phyloP scores from a whole-genome alignment of 2,797 vertebrate genomes.

The Squalus acanthias region DNA sequence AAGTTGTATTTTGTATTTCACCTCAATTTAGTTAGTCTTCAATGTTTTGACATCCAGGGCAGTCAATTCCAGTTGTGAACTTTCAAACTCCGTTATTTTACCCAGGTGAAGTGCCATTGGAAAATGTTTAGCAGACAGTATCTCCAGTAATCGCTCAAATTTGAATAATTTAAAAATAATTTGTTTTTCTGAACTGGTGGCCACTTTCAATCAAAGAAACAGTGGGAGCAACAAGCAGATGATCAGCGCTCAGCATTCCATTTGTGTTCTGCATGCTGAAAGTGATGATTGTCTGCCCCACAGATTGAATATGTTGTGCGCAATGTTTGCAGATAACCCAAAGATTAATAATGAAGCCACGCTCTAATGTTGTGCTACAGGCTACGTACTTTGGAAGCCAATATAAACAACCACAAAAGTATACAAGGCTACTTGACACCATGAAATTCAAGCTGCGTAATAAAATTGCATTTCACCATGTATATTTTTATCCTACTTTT shows the following conservation, averaged over 20 bases:
- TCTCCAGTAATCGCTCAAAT: not conserved
- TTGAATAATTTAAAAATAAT: not conserved
- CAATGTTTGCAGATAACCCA: not conserved
- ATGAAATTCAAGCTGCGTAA: not conserved
- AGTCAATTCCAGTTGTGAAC: not conserved
- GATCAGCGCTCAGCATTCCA: not conserved
- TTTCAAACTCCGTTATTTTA: not conserved
- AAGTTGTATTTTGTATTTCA: not conserved
- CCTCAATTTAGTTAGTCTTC: not conserved
- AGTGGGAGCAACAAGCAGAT: not conserved
- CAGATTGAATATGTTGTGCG: not conserved
- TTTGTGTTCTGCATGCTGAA: not conserved
- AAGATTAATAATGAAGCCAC: not conserved
- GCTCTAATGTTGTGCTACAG: not conserved
- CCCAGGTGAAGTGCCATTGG: not conserved
- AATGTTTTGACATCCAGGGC: not conserved
- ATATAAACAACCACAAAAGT: not conserved
- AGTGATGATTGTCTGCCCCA: not conserved
- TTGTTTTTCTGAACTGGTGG: not conserved
- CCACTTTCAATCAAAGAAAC: not conserved
- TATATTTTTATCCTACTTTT: not conserved
- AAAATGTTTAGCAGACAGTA: conserved; percentile 12
- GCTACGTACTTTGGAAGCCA: not conserved
- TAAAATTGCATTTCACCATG: not conserved
- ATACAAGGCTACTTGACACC: not conserved